Evolutionary conservation across 2,797 vertebrate genomes (phyloP), one percentile per base, ranked within the genome.

Genomic region (Sebastes vulpes): DNA sequence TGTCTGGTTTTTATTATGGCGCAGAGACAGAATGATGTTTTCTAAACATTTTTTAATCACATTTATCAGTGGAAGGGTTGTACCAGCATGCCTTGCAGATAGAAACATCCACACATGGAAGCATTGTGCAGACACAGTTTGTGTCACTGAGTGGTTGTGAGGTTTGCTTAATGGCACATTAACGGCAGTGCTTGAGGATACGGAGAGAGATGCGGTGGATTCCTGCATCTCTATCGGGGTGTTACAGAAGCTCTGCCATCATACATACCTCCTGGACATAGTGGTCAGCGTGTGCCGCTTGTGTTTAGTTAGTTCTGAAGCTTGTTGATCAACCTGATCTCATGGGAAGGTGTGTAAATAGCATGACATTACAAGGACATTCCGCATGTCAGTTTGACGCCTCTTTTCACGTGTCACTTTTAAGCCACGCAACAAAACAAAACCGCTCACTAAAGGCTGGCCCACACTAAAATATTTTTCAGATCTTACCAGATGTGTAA

Each of bases 111-210:
- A 9, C 72, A 70, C n/a, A 6, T 69, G 63, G 25, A 68, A 42
- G 63, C 5, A 2, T 42, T 42, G 46, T 16, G 23, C 29, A 28
- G 1, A 6, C 35, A 0, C 63, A 46, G 50, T 9, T 12, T 25
- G 26, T n/a, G 69, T 25, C 21, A 3, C 63, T n/a, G 65, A 31
- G 12, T 12, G 60, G n/a, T 35, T 50, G 1, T 48, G 48, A 31
- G 50, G 57, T 72, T 73, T 57, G 58, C 50, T 63, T 42, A 52
- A 69, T 67, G 71, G 52, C 59, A 70, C 11, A 2, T 69, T 21
- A 70, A 46, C 16, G 14, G 32, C 3, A 1, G 18, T 9, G 31
- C 6, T n/a, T 4, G 25, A 64, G 11, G 23, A 53, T 12, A 6
- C 59, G 16, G 3, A 29, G 57, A 52, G 61, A 42, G 42, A 53